Evolutionary conservation across 1,140 invertebrate species (phyloP), one percentile per base, ranked within the genome.

Genomic region (Hypsibius dujardini): DNA sequence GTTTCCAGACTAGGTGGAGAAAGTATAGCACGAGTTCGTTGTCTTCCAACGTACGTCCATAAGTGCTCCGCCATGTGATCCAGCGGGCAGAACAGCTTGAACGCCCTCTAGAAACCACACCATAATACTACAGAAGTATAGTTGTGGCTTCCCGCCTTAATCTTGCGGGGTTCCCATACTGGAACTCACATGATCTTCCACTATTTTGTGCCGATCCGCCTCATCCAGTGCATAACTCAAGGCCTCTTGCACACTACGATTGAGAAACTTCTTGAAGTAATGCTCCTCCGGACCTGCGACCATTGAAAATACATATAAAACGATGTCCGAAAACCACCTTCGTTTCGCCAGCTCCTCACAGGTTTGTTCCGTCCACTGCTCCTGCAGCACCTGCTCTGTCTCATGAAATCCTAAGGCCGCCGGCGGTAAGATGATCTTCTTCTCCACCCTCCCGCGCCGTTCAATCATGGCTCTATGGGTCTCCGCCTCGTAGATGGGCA

Each of bases 1-100:
- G 12, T 15, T 12, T 28, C 28, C 28, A 28, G 28, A 28, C 28
- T 28, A 28, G 28, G 28, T 28, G 28, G 28, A 28, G 28, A 28
- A 28, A 28, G 28, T 28, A 28, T 28, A 28, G 28, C 28, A 28
- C 28, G 28, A 28, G 28, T 28, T 28, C 28, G 28, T 28, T 28
- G 28, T 28, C 28, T 28, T 28, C 28, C 28, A 28, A 28, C 62
- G 7, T 67, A 67, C 62, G 7, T 67, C 62, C 62, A 67, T 12
- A 67, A 42, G 45, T 67, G 62, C 45, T 67, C 42, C 3, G 62
- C 62, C 3, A 67, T 67, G 62, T 15, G 42, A 45, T 67, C 62
- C 42, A 67, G 45, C 7, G 62, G 62, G 45, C 62, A 67, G 62
- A 67, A 67, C 12, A 67, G 42, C 62, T 67, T 67, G 62, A 67